phyloP scores from a whole-genome alignment of 2,797 vertebrate genomes.

The Sylvilagus floridanus region DNA sequence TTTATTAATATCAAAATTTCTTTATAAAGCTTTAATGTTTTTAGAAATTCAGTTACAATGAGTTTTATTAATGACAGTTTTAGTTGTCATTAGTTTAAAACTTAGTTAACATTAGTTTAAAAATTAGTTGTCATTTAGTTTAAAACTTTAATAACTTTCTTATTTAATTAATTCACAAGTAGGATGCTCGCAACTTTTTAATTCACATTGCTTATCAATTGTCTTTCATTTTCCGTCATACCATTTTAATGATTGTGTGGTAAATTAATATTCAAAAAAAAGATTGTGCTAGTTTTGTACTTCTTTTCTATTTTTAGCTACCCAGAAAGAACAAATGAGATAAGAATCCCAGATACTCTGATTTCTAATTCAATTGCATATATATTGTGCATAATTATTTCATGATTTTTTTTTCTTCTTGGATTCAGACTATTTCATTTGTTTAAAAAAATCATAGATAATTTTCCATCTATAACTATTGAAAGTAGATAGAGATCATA shows the following conservation, averaged over 20 bases:
- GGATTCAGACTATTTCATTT: neutral
- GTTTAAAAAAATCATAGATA: neutral
- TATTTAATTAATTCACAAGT: neutral
- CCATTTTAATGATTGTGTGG: neutral
- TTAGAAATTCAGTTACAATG: neutral
- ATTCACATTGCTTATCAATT: too few relatives aligned
- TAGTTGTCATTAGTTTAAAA: too few relatives aligned
- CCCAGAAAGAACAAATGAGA: neutral
- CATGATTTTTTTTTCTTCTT: neutral
- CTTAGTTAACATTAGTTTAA: too few relatives aligned
- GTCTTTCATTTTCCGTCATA: too few relatives aligned
- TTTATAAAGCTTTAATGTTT: too few relatives aligned
- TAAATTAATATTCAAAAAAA: neutral
- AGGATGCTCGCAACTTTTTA: too few relatives aligned
- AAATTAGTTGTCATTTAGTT: too few relatives aligned
- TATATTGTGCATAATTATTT: neutral
- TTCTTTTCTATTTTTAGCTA: neutral
- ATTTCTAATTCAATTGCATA: neutral
- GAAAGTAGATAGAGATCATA: neutral
- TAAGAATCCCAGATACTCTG: neutral
- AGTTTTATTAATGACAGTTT: neutral
- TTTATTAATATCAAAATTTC: neutral
- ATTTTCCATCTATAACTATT: neutral
- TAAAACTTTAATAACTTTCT: neutral
- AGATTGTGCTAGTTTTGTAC: too few relatives aligned